Base-by-base conservation (phyloP, 2,113 vertebrate genomes). In the Trinectes maculatus region DNA sequence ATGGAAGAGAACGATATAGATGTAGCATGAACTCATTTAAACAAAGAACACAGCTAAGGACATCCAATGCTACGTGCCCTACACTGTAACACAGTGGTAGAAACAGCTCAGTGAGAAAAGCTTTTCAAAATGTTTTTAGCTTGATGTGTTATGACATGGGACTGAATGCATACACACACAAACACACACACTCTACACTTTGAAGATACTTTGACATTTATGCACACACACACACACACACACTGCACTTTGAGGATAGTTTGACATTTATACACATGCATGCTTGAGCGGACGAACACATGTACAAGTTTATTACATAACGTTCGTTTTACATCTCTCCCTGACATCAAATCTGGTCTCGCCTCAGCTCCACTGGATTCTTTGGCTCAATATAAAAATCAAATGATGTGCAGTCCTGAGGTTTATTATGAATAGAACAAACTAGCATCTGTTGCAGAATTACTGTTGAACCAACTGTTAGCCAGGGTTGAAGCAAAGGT, bases 101-200 rank as follows among this genome's bases (percentile, higher is more conserved):
- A 60, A 49, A 53, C 18, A 48, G 47, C 57, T 54, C 19, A 58
- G 71, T 82, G 74, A 68, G 57, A 77, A 77, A 63, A 72, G 68
- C 58, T 54, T 63, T 72, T 65, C 69, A 46, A 59, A 69, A 59
- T 13, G n/a, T 64, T 71, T 77, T 73, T 51, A 74, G 31, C 36
- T 39, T 47, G 59, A 69, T 26, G 33, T 59, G 28, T 51, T 69
- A 16, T 55, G 69, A 72, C 61, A 34, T 58, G 24, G 28, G 54
- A 36, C 51, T 52, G 22, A 3, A 28, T 47, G 25, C 37, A 10
- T 21, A 33, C 21, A 44, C 36, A 52, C 11, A 8, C 21, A 37
- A 18, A 22, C 37, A 12, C 36, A 26, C 34, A 54, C 33, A 34
- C 39, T 31, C 31, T n/a, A 40, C 8, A 5, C 46, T n/a, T n/a